Percentiles rank a stretch among this genome's conserved stretches.
These are phyloP conservation scores for Pteronura brasiliensis DNA, from an alignment of 2,113 vertebrate genomes.

Conservation along the genomic window DNA sequence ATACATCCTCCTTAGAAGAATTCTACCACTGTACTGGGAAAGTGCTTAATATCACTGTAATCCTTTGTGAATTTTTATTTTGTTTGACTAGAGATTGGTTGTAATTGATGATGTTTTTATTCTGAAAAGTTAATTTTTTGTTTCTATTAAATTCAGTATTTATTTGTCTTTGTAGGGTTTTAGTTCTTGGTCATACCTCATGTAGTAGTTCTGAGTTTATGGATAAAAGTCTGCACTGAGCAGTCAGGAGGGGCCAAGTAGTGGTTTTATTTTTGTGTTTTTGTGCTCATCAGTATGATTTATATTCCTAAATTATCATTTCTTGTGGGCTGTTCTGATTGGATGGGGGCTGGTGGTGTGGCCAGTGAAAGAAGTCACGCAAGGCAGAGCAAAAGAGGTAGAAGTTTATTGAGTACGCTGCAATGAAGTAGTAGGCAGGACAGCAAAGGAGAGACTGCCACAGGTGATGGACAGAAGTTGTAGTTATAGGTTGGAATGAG, in stretches of 20 bases:
- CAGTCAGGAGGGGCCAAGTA: background rate
- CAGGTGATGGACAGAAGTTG: background rate
- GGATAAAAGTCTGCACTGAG: background rate
- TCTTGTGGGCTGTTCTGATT: background rate
- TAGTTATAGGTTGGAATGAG: background rate
- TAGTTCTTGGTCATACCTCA: background rate
- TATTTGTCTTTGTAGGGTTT: background rate
- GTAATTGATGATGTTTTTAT: constrained; percentile 14
- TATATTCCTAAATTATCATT: background rate
- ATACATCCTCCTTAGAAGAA: background rate
- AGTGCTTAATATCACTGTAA: background rate
- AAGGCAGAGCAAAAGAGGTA: background rate
- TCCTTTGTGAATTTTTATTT: constrained; percentile 34
- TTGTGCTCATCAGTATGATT: background rate
- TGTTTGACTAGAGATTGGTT: constrained; percentile 28
- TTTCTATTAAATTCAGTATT: background rate
- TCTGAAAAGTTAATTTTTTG: background rate
- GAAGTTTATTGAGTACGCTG: background rate
- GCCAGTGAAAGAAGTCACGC: background rate
- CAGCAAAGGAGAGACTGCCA: background rate
- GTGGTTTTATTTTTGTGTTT: background rate
- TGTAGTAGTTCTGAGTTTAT: constrained; percentile 12
- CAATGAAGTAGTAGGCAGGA: background rate
- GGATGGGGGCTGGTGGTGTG: background rate
- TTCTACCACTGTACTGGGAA: background rate